A percentile compares a stretch with the other conserved stretches of the same genome.
phyloP scores from a whole-genome alignment of 2,113 vertebrate genomes.

The Chlamydotis undulata region DNA sequence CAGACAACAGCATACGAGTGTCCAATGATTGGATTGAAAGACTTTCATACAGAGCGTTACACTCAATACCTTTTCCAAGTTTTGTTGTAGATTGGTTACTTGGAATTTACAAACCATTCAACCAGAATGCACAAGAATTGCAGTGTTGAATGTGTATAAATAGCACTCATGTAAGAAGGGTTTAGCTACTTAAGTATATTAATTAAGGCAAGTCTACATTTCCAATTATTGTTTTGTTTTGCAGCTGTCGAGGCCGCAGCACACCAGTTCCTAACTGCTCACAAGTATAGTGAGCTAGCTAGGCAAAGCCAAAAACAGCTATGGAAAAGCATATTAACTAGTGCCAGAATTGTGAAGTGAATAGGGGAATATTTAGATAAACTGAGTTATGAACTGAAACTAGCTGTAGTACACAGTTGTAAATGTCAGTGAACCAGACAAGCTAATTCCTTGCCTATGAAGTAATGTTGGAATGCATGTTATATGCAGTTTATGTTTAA shows the following conservation, averaged over 20 bases:
- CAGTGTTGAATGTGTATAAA: neutral
- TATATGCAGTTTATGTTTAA: conserved; percentile 58
- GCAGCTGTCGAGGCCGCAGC: neutral
- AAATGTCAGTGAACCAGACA: conserved; percentile 69
- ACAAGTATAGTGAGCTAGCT: neutral
- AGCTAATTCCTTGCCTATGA: conserved; percentile 62
- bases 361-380: conserved; percentile 65
- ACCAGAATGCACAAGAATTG: neutral
- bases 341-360: conserved; percentile 44
- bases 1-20: neutral
- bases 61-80: neutral
- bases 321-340: conserved; percentile 34
- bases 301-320: neutral
- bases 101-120: neutral
- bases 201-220: neutral
- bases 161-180: neutral
- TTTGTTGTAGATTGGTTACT: neutral
- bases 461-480: conserved; percentile 26
- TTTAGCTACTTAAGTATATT: neutral
- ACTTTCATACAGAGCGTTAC: neutral
- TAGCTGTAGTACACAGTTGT: conserved; percentile 32
- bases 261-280: neutral
- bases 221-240: neutral
- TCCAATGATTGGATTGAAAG: neutral
- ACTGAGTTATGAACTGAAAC: conserved; percentile 47